Evolutionary conservation across 1,140 invertebrate species (phyloP), one percentile per base, ranked within the genome.

Genomic region (Triops longicaudatus): DNA sequence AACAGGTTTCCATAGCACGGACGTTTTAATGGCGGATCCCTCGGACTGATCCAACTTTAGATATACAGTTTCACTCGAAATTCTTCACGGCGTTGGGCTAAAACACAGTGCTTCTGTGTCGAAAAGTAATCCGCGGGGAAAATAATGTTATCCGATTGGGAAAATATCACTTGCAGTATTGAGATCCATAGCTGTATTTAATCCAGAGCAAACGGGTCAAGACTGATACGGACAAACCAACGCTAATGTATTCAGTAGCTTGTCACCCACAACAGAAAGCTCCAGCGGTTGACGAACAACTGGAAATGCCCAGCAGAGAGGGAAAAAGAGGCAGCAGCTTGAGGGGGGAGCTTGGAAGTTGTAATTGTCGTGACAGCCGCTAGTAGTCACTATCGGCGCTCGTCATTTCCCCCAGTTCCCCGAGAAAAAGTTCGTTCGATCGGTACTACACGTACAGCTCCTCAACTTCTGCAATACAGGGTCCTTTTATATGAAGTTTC

Each of bases 201-300:
- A 63, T 63, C 50, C 50, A 63, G 50, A 63, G 50, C 50, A 63
- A 63, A 22, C 14, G 50, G 43, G 22, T 4, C 0, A 22, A 63
- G 17, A n/a, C 22, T 63, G 50, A 9, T 14, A 63, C 17, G 50
- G 50, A 63, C 31, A 63, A 63, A 63, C 50, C 50, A 9, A 63
- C 50, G 50, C 50, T 63, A 63, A 63, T 63, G 14, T 63, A 63
- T 63, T 63, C 50, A 17, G 50, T 63, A n/a, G 50, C 50, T 63
- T 63, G 14, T 9, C 31, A 37, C 22, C n/a, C n/a, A 63, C 50
- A 63, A 63, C 50, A 63, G 50, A 63, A 63, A 63, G 50, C 50
- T 63, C 14, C 50, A 63, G 50, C 50, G 50, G 50, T 63, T 63
- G 50, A 63, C 50, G 50, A 63, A 63, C 50, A 63, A 63, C 50